Evolutionary conservation across 2,113 vertebrate species (phyloP).

Genomic region (Misgurnus anguillicaudatus): DNA sequence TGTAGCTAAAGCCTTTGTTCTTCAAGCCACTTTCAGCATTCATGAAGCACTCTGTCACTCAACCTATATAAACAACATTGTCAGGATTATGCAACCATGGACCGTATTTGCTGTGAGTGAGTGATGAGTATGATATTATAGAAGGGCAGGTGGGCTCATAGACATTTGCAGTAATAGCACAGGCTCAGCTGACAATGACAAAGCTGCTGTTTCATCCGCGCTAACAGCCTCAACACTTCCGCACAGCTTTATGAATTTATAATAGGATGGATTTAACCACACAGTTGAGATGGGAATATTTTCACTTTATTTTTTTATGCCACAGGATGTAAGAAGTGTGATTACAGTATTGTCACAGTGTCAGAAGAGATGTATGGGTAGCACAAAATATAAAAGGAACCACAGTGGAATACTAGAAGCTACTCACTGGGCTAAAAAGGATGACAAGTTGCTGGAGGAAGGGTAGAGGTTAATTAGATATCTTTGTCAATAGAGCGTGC

Average conservation of each 20-base stretch:
- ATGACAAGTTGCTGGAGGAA: slow-evolving; percentile 7
- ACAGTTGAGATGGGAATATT: background rate
- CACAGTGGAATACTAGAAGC: background rate
- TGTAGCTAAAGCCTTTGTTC: background rate
- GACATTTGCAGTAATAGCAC: slow-evolving; percentile 9
- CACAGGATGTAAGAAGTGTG: background rate
- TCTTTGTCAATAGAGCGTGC: background rate
- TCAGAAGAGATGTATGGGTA: background rate
- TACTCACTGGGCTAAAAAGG: background rate
- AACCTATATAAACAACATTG: slow-evolving; percentile 1
- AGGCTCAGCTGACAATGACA: slow-evolving; percentile 27
- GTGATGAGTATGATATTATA: slow-evolving; percentile 1
- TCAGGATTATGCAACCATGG: slow-evolving; percentile 7
- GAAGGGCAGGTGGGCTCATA: background rate
- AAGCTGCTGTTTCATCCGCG: background rate
- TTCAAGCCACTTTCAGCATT: background rate
- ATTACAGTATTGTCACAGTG: background rate
- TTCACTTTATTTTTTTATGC: background rate
- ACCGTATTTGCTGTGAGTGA: background rate
- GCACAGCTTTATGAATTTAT: slow-evolving; percentile 28
- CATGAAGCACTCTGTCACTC: background rate
- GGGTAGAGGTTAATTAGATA: slow-evolving; percentile 17
- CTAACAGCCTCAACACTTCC: background rate
- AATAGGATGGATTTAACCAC: slow-evolving; percentile 8
- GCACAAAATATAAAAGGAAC: background rate